These are phyloP conservation scores for Globodera ellingtonae DNA, from an alignment of 1,140 invertebrate genomes.

Conservation along the genomic window DNA sequence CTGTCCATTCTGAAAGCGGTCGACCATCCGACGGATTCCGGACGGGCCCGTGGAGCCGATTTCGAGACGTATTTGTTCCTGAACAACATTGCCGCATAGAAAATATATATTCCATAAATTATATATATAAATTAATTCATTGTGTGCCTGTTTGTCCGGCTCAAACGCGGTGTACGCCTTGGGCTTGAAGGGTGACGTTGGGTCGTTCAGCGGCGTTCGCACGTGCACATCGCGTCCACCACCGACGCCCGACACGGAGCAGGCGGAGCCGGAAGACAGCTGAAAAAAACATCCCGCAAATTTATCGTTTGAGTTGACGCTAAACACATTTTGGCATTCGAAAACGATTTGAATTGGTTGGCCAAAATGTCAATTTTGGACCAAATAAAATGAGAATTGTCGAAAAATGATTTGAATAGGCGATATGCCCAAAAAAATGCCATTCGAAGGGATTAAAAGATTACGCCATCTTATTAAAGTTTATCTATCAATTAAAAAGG, in stretches of 20 bases:
- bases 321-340: neutral
- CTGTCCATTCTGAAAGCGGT: slow-evolving; percentile 12
- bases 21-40: slow-evolving; percentile 21
- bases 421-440: too few relatives aligned
- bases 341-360: neutral
- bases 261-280: slow-evolving; percentile 9
- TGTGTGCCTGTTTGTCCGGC: slow-evolving; percentile 13
- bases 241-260: neutral
- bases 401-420: too few relatives aligned
- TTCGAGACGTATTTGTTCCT: slow-evolving; percentile 24
- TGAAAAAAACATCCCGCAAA: neutral
- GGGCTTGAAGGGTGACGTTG: slow-evolving; percentile 19
- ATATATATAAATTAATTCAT: too few relatives aligned
- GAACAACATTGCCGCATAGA: neutral
- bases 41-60: slow-evolving; percentile 13
- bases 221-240: slow-evolving; percentile 18
- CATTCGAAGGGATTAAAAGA: too few relatives aligned
- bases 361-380: neutral
- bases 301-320: neutral
- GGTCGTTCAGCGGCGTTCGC: slow-evolving; percentile 27
- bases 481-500: too few relatives aligned
- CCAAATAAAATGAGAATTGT: too few relatives aligned
- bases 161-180: slow-evolving; percentile 24
- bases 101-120: too few relatives aligned
- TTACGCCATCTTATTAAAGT: too few relatives aligned